Evolutionary conservation across 2,797 vertebrate species (phyloP).

Genomic region (Tolypeutes matacus): DNA sequence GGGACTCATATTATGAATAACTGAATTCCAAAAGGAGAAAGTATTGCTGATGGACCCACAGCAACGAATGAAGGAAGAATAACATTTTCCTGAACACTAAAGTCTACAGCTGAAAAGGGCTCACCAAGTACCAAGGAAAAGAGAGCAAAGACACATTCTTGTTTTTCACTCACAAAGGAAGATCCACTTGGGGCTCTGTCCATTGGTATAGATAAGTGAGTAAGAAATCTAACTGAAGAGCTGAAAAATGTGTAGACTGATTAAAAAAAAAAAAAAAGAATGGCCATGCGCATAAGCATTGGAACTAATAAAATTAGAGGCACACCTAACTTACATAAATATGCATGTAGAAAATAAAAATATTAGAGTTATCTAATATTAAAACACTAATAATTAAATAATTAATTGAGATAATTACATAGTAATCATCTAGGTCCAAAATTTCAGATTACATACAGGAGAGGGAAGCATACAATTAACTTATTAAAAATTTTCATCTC

Average conservation of each 20-base stretch:
- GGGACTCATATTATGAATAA: background rate
- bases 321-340: background rate
- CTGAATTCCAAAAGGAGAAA: background rate
- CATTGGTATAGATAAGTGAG: background rate
- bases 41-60: background rate
- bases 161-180: background rate
- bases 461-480: background rate
- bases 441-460: background rate
- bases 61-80: background rate
- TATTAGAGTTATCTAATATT: background rate
- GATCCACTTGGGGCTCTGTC: background rate
- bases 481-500: background rate
- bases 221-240: background rate
- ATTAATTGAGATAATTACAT: background rate
- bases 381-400: background rate
- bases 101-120: background rate
- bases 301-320: background rate
- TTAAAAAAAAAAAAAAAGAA: background rate
- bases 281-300: no score
- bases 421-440: background rate
- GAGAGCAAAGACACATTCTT: rapidly evolving
- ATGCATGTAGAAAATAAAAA: background rate
- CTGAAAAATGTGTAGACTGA: background rate
- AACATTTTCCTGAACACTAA: background rate
- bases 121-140: background rate